phyloP scores from a whole-genome alignment of 2,113 vertebrate genomes.

The Chlorodrepanis virens region DNA sequence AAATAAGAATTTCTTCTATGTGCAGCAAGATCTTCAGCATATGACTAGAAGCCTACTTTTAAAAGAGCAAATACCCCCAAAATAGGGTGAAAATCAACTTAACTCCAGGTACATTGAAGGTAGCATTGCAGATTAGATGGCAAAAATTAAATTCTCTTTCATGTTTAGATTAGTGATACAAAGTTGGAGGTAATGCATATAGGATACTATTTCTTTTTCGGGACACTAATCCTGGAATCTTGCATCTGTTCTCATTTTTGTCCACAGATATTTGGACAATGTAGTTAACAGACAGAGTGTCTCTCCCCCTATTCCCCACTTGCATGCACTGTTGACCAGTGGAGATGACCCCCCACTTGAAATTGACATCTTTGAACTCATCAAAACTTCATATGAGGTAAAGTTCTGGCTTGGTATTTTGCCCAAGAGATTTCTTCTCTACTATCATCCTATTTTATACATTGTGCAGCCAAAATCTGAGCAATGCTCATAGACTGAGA shows the following conservation, averaged over 20 bases:
- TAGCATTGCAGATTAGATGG: background rate
- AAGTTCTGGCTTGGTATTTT: background rate
- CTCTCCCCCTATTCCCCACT: constrained; percentile 87
- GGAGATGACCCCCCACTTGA: constrained; percentile 86
- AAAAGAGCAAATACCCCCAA: background rate
- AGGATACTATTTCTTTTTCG: background rate
- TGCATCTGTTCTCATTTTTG: background rate
- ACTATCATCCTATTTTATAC: background rate
- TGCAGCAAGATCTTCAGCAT: background rate
- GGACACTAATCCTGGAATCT: background rate
- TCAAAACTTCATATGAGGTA: constrained; percentile 93
- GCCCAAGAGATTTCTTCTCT: background rate
- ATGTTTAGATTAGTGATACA: background rate
- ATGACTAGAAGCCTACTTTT: background rate
- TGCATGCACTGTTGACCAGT: constrained; percentile 87
- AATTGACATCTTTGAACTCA: constrained; percentile 91
- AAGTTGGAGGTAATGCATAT: background rate
- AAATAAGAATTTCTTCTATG: background rate
- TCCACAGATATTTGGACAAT: constrained; percentile 89
- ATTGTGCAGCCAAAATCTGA: background rate
- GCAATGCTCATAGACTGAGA: background rate
- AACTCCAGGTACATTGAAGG: background rate
- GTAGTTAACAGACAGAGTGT: constrained; percentile 91
- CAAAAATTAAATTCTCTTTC: background rate
- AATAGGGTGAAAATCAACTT: background rate